Evolutionary conservation across 2,888 invertebrate species (phyloP).

Genomic region (Plebejus melissa): DNA sequence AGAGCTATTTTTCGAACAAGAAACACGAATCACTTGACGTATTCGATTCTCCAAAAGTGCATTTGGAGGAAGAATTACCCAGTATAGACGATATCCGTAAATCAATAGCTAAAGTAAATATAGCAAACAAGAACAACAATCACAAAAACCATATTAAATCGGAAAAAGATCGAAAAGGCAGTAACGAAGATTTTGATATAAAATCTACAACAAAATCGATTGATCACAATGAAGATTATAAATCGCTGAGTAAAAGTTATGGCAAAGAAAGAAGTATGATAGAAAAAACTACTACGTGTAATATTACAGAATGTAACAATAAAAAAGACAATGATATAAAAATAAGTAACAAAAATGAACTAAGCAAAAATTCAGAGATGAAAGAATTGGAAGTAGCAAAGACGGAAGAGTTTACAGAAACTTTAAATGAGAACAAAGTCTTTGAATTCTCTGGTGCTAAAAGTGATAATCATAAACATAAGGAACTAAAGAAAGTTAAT

Average conservation of each 20-base stretch:
- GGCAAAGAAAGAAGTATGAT: not conserved
- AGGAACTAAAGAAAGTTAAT: not conserved
- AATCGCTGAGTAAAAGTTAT: not conserved
- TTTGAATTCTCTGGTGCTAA: not conserved
- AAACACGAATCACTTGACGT: slow-evolving; percentile 57
- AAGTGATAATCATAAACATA: not conserved
- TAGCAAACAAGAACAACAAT: slow-evolving; percentile 12
- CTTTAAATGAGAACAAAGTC: not conserved
- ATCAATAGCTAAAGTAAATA: slow-evolving; percentile 35
- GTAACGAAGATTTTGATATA: not conserved
- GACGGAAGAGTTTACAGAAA: not conserved
- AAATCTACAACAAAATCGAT: not conserved
- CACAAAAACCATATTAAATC: not conserved
- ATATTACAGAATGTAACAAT: not conserved
- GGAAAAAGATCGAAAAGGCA: not conserved
- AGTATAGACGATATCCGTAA: slow-evolving; percentile 41
- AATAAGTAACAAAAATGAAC: not conserved
- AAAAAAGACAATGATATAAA: not conserved
- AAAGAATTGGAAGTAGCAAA: not conserved
- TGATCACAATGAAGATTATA: not conserved
- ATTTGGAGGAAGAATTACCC: slow-evolving; percentile 33
- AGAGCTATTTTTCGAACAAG: slow-evolving; percentile 43
- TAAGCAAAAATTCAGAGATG: not conserved
- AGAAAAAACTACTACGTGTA: not conserved
- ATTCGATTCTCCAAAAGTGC: slow-evolving; percentile 50